A percentile compares a stretch with the other conserved stretches of the same genome.
These are phyloP conservation scores for Stenchaetothrips biformis DNA, from an alignment of 2,888 invertebrate species.

Conservation along the genomic window DNA sequence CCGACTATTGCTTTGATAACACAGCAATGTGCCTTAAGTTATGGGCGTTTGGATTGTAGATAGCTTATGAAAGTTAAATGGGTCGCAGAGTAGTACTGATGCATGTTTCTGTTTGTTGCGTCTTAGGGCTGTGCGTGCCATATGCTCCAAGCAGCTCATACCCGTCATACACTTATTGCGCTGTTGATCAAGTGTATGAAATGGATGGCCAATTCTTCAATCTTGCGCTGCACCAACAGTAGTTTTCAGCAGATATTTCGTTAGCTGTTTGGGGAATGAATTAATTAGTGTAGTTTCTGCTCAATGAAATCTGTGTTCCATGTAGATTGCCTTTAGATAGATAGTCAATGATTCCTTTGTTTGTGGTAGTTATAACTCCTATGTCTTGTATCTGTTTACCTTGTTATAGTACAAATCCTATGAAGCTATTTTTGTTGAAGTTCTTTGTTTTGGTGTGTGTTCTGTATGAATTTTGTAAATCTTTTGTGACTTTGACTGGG, in stretches of 20 bases:
- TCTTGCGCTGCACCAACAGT: slow-evolving; percentile 18
- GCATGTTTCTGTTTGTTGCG: slow-evolving; percentile 20
- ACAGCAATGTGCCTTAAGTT: not conserved
- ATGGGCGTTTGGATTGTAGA: not conserved
- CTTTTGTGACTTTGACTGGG: not conserved
- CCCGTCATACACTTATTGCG: not conserved
- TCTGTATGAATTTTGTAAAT: not conserved
- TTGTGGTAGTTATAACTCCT: no score
- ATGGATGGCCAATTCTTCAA: slow-evolving; percentile 15
- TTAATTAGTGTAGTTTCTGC: not conserved
- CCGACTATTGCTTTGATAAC: not conserved
- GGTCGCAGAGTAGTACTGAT: not conserved
- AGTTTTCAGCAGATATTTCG: not conserved
- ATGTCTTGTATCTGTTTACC: no score
- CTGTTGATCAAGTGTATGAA: not conserved
- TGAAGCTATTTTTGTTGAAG: no score
- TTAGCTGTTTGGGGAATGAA: not conserved
- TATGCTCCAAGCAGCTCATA: slow-evolving; percentile 13
- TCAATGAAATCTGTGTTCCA: no score
- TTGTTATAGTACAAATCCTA: no score
- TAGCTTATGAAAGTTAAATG: not conserved
- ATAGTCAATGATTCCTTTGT: no score
- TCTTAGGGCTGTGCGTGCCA: slow-evolving; percentile 24
- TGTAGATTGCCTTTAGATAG: no score
- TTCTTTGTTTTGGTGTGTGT: not conserved